Evolutionary conservation across 2,888 invertebrate genomes (phyloP).

Genomic region (Eupithecia tripunctaria): DNA sequence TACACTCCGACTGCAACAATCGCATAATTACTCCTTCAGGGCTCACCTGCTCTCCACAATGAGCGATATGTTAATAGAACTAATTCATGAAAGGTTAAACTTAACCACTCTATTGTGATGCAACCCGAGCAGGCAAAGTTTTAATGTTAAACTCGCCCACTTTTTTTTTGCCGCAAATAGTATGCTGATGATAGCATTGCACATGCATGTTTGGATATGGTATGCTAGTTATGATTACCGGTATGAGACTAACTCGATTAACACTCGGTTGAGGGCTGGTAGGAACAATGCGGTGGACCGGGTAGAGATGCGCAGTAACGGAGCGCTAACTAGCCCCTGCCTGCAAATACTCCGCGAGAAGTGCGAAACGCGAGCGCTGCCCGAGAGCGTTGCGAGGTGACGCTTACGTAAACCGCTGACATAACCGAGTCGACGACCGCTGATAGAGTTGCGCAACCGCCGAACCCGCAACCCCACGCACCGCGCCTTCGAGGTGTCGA

Average conservation of each 20-base stretch:
- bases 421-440: constrained; percentile 84
- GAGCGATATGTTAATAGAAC: constrained; percentile 64
- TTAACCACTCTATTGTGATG: constrained; percentile 71
- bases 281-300: constrained; percentile 57
- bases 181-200: constrained; percentile 6
- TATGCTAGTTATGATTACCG: constrained; percentile 31
- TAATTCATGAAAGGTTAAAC: constrained; percentile 77
- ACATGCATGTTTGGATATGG: constrained; percentile 15
- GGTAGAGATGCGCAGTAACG: constrained; percentile 51
- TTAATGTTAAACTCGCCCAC: constrained; percentile 19
- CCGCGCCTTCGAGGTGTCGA: constrained; percentile 64
- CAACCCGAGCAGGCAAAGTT: constrained; percentile 49
- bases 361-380: constrained; percentile 78
- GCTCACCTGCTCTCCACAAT: constrained; percentile 78
- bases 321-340: constrained; percentile 69
- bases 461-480: constrained; percentile 81
- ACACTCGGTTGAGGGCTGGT: constrained; percentile 51
- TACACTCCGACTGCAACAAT: constrained; percentile 69
- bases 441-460: constrained; percentile 75
- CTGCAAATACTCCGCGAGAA: constrained; percentile 77
- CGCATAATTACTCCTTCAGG: constrained; percentile 81
- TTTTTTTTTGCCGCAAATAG: constrained; percentile 5
- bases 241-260: constrained; percentile 54
- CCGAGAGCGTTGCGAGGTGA: constrained; percentile 80
- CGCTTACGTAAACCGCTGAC: constrained; percentile 82